Evolutionary conservation across 1,140 invertebrate genomes (phyloP).

Genomic region (roundworm (Caenorhabditis elegans)): DNA sequence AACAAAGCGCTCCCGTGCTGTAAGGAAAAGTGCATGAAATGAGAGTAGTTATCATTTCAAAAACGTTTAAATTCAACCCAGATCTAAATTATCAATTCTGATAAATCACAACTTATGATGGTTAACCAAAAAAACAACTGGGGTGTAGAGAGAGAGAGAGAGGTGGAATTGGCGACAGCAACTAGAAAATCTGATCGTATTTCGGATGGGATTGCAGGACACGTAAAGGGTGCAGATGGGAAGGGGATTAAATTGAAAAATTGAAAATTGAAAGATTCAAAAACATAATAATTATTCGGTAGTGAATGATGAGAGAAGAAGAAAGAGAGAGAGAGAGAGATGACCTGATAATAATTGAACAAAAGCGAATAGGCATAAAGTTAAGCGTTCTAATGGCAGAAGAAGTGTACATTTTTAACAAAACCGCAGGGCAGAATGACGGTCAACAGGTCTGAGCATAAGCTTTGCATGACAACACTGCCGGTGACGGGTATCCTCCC

Average conservation of each 20-base stretch:
- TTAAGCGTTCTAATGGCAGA: background rate
- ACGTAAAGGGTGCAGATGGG: background rate
- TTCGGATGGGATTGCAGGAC: constrained; percentile 1
- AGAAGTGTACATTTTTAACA: constrained; percentile 17
- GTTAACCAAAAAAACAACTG: background rate
- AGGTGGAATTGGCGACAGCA: background rate
- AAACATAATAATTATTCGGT: too few relatives aligned
- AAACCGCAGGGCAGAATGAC: background rate
- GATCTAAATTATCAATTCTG: background rate
- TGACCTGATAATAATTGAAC: background rate
- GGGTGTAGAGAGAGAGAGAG: background rate
- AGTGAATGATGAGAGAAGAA: background rate
- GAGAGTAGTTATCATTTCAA: background rate
- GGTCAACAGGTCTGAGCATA: constrained; percentile 52
- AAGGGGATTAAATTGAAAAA: too few relatives aligned
- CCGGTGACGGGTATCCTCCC: constrained; percentile 60
- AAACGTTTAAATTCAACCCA: background rate
- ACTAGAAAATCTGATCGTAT: background rate
- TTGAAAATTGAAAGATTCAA: too few relatives aligned
- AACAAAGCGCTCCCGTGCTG: background rate
- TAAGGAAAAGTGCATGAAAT: background rate
- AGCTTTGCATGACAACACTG: constrained; percentile 49
- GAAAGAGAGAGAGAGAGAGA: background rate
- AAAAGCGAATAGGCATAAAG: background rate
- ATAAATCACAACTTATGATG: background rate